phyloP scores from a whole-genome alignment of 2,888 invertebrate species.

The Eupithecia exiguata region DNA sequence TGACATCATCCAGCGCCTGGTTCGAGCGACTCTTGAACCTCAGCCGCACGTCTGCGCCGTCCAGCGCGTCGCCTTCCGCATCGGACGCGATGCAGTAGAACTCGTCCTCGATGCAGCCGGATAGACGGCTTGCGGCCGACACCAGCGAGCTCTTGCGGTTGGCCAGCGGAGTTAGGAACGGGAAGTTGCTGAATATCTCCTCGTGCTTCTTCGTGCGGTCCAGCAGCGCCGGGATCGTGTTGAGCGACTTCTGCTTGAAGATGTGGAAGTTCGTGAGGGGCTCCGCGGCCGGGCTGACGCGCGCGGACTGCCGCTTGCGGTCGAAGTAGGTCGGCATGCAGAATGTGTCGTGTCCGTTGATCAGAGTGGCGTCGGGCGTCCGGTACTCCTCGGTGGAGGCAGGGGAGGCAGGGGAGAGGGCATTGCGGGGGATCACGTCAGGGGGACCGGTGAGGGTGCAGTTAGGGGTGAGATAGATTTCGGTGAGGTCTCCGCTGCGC shows the following conservation, averaged over 20 bases:
- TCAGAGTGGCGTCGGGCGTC: slow-evolving; percentile 64
- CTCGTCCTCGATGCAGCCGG: slow-evolving; percentile 78
- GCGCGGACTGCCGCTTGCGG: slow-evolving; percentile 64
- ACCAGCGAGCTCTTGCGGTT: slow-evolving; percentile 78
- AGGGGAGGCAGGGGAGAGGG: slow-evolving; percentile 55
- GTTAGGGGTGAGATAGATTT: slow-evolving; percentile 71
- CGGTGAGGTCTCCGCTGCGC: slow-evolving; percentile 61
- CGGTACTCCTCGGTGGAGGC: slow-evolving; percentile 55
- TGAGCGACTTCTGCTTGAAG: slow-evolving; percentile 79
- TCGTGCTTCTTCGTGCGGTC: slow-evolving; percentile 66
- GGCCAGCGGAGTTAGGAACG: slow-evolving; percentile 84
- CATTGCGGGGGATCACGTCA: slow-evolving; percentile 68
- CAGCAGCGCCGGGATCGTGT: slow-evolving; percentile 73
- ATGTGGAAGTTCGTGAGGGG: slow-evolving; percentile 77
- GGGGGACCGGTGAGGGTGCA: slow-evolving; percentile 64
- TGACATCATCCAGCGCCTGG: slow-evolving; percentile 53
- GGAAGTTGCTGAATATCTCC: slow-evolving; percentile 82
- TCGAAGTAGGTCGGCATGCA: slow-evolving; percentile 80
- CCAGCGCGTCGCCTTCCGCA: slow-evolving; percentile 58
- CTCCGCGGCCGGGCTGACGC: slow-evolving; percentile 59
- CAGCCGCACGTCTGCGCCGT: slow-evolving; percentile 64
- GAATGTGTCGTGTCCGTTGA: slow-evolving; percentile 59
- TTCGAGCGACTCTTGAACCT: slow-evolving; percentile 64
- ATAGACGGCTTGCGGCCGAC: slow-evolving; percentile 64
- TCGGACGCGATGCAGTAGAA: slow-evolving; percentile 76